phyloP scores from a whole-genome alignment of 2,797 vertebrate species.

The Sarcophilus harrisii region DNA sequence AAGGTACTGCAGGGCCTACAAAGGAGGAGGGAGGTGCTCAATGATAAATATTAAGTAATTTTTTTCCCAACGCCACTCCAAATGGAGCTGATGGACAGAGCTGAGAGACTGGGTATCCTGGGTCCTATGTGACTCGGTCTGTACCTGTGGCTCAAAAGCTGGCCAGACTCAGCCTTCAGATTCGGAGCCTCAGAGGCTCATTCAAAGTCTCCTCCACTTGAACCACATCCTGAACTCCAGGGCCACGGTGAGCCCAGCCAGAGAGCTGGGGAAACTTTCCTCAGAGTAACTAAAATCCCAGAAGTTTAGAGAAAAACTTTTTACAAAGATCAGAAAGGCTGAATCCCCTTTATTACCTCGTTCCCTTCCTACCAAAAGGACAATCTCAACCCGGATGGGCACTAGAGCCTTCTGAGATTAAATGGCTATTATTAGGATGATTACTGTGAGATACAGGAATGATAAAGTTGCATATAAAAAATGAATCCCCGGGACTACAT shows the following conservation, averaged over 20 bases:
- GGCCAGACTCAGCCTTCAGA: constrained; percentile 68
- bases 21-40: constrained; percentile 36
- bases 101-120: constrained; percentile 29
- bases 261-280: constrained; percentile 80
- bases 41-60: constrained; percentile 42
- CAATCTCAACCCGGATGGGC: constrained; percentile 72
- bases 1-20: constrained; percentile 72
- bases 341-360: constrained; percentile 75
- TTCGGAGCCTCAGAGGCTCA: constrained; percentile 78
- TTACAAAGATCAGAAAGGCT: constrained; percentile 75
- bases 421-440: constrained; percentile 60
- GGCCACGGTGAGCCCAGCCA: constrained; percentile 78
- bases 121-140: constrained; percentile 43
- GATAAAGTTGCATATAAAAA: constrained; percentile 65
- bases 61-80: constrained; percentile 30
- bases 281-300: constrained; percentile 77
- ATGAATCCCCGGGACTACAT: constrained; percentile 55
- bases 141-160: constrained; percentile 65
- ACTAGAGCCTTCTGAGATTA: constrained; percentile 72
- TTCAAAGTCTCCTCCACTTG: constrained; percentile 80
- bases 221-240: constrained; percentile 76
- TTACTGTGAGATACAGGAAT: constrained; percentile 65
- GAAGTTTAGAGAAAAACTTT: constrained; percentile 66
- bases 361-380: constrained; percentile 78
- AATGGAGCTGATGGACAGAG: constrained; percentile 44